These are phyloP conservation scores for Telmatherina bonti DNA, from an alignment of 2,797 vertebrate species.

Conservation along the genomic window DNA sequence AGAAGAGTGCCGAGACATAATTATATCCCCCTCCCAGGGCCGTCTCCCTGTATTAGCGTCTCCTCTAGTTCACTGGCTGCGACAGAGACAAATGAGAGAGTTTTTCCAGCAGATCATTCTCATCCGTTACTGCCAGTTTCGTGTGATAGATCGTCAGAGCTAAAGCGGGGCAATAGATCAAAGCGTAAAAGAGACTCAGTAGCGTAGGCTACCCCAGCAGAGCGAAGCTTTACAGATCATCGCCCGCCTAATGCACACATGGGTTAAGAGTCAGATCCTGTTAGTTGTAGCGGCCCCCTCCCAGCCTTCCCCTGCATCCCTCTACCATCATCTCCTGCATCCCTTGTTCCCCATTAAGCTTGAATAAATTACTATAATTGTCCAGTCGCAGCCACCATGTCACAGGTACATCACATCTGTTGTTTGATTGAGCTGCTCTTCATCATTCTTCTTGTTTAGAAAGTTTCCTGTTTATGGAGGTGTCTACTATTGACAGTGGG, in stretches of 20 bases:
- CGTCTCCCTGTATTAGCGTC: constrained; percentile 88
- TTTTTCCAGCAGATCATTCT: constrained; percentile 88
- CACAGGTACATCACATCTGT: constrained; percentile 20
- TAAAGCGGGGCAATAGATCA: constrained; percentile 87
- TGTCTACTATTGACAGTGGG: neutral
- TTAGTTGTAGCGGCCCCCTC: constrained; percentile 59
- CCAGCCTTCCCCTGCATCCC: constrained; percentile 5
- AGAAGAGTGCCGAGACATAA: constrained; percentile 86
- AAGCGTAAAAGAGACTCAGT: constrained; percentile 83
- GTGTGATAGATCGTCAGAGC: constrained; percentile 84
- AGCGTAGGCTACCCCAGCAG: constrained; percentile 77
- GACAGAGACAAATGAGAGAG: constrained; percentile 92
- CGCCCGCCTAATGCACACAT: constrained; percentile 83
- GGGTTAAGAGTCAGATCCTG: constrained; percentile 84
- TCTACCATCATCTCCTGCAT: constrained; percentile 36
- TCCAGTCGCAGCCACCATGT: constrained; percentile 46
- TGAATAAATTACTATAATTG: constrained; percentile 77
- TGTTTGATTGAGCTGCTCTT: neutral
- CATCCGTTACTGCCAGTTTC: constrained; percentile 90
- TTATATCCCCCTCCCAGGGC: constrained; percentile 87
- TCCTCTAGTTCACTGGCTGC: constrained; percentile 86
- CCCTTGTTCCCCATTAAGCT: constrained; percentile 75
- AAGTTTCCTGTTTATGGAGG: neutral
- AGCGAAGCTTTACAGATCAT: constrained; percentile 85
- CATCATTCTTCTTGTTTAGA: neutral